Evolutionary conservation across 2,888 invertebrate species (phyloP).

Genomic region (Drosophila eohydei): DNA sequence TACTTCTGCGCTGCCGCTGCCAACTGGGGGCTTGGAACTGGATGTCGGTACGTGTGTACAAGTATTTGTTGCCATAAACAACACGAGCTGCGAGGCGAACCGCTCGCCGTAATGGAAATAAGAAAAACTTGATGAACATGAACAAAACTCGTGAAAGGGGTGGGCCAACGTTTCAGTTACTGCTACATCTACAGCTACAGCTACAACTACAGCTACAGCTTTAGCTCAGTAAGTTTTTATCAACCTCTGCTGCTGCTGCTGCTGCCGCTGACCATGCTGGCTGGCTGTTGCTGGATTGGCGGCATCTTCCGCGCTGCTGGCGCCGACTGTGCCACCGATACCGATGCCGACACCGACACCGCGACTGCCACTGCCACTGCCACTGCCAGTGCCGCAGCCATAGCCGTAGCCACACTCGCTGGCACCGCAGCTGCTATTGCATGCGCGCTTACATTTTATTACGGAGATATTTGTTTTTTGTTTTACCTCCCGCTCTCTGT

Average conservation of each 20-base stretch:
- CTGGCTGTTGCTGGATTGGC: constrained; percentile 62
- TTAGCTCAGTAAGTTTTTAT: constrained; percentile 43
- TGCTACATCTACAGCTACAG: constrained; percentile 30
- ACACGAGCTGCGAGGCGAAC: constrained; percentile 38
- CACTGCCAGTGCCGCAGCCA: constrained; percentile 11
- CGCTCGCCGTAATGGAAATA: constrained; percentile 54
- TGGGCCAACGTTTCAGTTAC: constrained; percentile 63
- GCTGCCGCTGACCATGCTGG: constrained; percentile 61
- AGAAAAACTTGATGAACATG: constrained; percentile 79
- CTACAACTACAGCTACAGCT: constrained; percentile 30
- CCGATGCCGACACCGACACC: constrained; percentile 26
- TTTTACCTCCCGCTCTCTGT: constrained; percentile 21
- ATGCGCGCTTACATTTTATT: constrained; percentile 82
- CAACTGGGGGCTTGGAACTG: constrained; percentile 31
- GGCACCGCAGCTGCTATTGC: constrained; percentile 56
- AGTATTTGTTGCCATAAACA: constrained; percentile 80
- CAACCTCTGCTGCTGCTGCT: constrained; percentile 46
- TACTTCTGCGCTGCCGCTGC: constrained; percentile 12
- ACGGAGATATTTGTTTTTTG: constrained; percentile 74
- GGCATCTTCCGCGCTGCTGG: constrained; percentile 71
- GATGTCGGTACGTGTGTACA: constrained; percentile 58
- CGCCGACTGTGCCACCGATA: constrained; percentile 43
- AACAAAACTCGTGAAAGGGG: constrained; percentile 73
- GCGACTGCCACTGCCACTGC: constrained; percentile 19
- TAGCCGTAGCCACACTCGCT: constrained; percentile 8